Conservation (phyloP, 2,888 invertebrate species). For the Tiliacea citrago region DNA sequence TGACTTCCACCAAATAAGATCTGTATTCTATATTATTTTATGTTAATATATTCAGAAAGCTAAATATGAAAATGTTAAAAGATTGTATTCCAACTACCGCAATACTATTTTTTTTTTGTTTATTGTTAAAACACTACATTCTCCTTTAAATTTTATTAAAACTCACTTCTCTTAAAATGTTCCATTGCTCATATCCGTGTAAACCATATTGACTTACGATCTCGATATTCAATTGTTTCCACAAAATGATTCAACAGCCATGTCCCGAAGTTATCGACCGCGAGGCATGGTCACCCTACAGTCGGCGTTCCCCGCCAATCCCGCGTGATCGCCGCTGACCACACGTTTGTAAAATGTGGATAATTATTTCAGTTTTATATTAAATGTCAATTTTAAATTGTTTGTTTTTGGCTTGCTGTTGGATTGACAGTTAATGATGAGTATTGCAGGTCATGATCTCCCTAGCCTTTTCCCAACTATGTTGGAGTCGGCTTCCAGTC, state of each 20-base stretch:
- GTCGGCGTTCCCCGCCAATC: slow-evolving; percentile 69
- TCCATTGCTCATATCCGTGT: neutral
- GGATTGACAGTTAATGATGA: slow-evolving; percentile 10
- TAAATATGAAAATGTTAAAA: neutral
- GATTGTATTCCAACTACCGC: neutral
- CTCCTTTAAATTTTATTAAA: neutral
- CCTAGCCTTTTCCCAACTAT: too few species aligned
- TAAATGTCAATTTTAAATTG: slow-evolving; percentile 47
- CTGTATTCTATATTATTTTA: neutral
- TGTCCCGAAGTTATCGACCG: slow-evolving; percentile 19
- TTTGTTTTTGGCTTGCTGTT: slow-evolving; percentile 25
- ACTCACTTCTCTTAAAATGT: neutral
- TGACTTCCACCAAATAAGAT: neutral
- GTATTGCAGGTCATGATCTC: too few species aligned
- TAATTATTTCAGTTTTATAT: slow-evolving; percentile 67
- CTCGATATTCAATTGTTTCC: slow-evolving; percentile 8
- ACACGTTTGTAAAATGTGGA: slow-evolving; percentile 70
- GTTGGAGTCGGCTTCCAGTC: too few species aligned
- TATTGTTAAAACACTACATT: neutral
- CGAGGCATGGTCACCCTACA: slow-evolving; percentile 57
- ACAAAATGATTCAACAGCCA: slow-evolving; percentile 24
- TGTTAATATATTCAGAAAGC: neutral
- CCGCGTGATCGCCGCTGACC: slow-evolving; percentile 71
- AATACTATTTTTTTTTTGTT: neutral
- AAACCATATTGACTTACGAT: neutral